These are phyloP conservation scores for Marmota flaviventris DNA, from an alignment of 2,113 vertebrate genomes.

Conservation along the genomic window DNA sequence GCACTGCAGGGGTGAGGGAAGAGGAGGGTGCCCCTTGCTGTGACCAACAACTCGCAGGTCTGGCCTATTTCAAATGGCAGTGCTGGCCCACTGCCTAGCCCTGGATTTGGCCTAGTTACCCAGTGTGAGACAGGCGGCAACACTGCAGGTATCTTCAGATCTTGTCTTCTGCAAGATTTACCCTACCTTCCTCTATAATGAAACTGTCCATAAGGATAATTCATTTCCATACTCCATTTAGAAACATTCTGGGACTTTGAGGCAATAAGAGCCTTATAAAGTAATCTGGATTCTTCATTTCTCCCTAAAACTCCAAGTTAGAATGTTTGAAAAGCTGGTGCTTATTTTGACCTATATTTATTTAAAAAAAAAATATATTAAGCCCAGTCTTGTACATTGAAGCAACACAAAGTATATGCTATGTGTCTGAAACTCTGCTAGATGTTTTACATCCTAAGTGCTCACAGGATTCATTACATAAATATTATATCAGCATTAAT, in stretches of 20 bases:
- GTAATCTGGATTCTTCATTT: neutral
- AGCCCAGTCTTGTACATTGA: neutral
- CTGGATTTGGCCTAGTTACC: neutral
- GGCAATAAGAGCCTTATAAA: neutral
- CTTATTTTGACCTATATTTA: neutral
- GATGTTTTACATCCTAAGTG: neutral
- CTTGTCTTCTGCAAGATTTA: neutral
- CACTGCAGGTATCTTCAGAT: neutral
- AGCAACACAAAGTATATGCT: neutral
- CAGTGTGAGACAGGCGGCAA: neutral
- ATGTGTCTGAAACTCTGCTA: neutral
- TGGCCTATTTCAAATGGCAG: neutral
- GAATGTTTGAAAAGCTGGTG: neutral
- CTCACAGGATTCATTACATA: neutral
- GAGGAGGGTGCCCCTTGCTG: neutral
- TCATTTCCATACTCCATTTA: neutral
- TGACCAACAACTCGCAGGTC: neutral
- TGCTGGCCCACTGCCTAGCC: neutral
- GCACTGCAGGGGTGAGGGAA: neutral
- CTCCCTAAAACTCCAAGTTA: neutral
- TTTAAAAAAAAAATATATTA: neutral
- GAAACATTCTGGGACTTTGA: neutral
- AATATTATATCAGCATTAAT: constrained; percentile 2
- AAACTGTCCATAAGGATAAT: neutral
- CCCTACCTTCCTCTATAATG: neutral